These are phyloP conservation scores for Pachyuromys duprasi DNA, from an alignment of 2,797 vertebrate genomes.

Conservation along the genomic window DNA sequence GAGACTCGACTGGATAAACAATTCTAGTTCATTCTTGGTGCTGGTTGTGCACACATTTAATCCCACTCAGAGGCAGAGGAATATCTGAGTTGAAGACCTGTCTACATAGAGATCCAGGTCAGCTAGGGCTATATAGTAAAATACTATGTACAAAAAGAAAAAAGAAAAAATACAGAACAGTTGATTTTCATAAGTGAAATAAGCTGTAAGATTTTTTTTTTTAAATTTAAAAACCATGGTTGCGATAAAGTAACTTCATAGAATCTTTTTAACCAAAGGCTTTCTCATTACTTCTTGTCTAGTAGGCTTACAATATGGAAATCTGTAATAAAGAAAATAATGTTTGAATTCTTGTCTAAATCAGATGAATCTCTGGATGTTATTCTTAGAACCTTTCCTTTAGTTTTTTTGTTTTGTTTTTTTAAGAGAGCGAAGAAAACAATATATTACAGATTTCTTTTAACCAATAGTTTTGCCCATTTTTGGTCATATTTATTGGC, in stretches of 20 bases:
- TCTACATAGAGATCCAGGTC: no score
- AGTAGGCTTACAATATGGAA: conserved; percentile 29
- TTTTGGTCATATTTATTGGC: neutral
- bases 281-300: conserved; percentile 9
- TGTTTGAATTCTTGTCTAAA: conserved; percentile 42
- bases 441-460: neutral
- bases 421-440: neutral
- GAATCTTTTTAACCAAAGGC: conserved; percentile 4
- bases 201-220: neutral
- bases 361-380: neutral
- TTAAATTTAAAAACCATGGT: neutral
- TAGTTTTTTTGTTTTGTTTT: neutral
- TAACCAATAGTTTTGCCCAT: conserved; percentile 28
- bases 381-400: conserved; percentile 17
- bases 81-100: neutral
- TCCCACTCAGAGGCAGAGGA: neutral
- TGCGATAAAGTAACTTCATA: neutral
- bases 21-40: neutral
- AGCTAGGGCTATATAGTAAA: neutral
- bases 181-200: neutral
- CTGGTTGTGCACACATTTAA: neutral
- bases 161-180: neutral
- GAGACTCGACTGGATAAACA: neutral
- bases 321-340: neutral
- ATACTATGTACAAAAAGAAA: neutral